These are phyloP conservation scores for Acanthaster planci DNA, from an alignment of 35 echinoderm and acorn worm genomes.

Conservation along the genomic window DNA sequence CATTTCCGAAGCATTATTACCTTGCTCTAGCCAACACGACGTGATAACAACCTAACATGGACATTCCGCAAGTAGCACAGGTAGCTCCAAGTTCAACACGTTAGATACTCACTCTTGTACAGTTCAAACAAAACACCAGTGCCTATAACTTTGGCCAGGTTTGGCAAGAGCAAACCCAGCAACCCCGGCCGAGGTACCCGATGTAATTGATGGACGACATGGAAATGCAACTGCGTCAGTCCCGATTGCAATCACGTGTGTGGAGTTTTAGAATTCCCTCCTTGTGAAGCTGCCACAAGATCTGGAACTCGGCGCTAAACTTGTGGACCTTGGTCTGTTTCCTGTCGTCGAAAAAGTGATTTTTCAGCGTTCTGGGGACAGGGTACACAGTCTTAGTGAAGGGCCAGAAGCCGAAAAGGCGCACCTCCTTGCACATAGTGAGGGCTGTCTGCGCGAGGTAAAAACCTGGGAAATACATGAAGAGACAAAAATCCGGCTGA, in stretches of 20 bases:
- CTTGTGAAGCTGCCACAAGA: constrained; percentile 32
- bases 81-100: too few relatives aligned
- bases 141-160: too few relatives aligned
- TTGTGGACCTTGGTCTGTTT: constrained; percentile 16
- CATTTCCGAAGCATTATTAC: too few relatives aligned
- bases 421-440: constrained; percentile 70
- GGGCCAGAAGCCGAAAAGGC: constrained; percentile 84
- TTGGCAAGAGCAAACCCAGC: too few relatives aligned
- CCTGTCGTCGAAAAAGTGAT: constrained; percentile 3
- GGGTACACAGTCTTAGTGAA: constrained; percentile 40
- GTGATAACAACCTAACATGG: too few relatives aligned
- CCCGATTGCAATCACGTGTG: background rate
- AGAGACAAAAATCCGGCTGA: too few relatives aligned
- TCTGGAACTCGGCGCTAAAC: constrained; percentile 8
- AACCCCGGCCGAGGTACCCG: too few relatives aligned
- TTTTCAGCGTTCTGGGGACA: background rate
- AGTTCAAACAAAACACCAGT: too few relatives aligned
- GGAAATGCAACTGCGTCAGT: background rate
- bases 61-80: too few relatives aligned
- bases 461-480: constrained; percentile 77
- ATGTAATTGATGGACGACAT: too few relatives aligned
- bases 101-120: too few relatives aligned
- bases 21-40: too few relatives aligned
- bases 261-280: constrained; percentile 30
- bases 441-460: constrained; percentile 68